These are phyloP conservation scores for Alcedo atthis DNA, from an alignment of 2,797 vertebrate species.

Conservation along the genomic window DNA sequence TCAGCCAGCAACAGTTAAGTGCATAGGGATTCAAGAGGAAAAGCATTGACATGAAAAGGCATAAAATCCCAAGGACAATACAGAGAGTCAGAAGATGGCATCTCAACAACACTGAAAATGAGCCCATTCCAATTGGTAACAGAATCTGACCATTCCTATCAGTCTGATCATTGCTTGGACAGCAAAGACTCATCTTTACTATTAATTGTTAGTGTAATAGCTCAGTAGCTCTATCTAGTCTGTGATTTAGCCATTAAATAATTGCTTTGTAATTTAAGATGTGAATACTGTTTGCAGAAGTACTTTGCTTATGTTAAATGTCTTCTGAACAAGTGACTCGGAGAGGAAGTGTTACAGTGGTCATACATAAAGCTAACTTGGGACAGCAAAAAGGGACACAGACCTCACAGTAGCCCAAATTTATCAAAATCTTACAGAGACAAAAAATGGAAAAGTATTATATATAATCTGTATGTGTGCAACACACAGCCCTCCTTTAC, in stretches of 20 bases:
- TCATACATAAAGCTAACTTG: not conserved
- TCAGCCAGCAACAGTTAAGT: not conserved
- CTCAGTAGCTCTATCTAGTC: not conserved
- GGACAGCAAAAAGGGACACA: not conserved
- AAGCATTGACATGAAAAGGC: not conserved
- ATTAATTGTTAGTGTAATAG: not conserved
- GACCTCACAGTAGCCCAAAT: accelerated
- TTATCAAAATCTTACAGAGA: not conserved
- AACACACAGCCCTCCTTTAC: not conserved
- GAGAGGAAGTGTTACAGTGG: not conserved
- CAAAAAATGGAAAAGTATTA: not conserved
- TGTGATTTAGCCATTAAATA: not conserved
- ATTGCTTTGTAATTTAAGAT: not conserved
- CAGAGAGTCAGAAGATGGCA: not conserved
- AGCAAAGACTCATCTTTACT: not conserved
- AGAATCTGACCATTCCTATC: not conserved
- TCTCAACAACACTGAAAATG: not conserved
- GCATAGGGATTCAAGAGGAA: not conserved
- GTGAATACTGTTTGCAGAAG: not conserved
- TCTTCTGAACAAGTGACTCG: not conserved
- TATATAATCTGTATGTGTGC: accelerated
- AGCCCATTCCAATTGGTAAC: not conserved
- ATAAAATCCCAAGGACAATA: not conserved
- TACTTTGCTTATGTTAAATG: not conserved
- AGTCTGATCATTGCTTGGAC: not conserved